These are phyloP conservation scores for Aleiodes alternator DNA, from an alignment of 2,888 invertebrate genomes.

Conservation along the genomic window DNA sequence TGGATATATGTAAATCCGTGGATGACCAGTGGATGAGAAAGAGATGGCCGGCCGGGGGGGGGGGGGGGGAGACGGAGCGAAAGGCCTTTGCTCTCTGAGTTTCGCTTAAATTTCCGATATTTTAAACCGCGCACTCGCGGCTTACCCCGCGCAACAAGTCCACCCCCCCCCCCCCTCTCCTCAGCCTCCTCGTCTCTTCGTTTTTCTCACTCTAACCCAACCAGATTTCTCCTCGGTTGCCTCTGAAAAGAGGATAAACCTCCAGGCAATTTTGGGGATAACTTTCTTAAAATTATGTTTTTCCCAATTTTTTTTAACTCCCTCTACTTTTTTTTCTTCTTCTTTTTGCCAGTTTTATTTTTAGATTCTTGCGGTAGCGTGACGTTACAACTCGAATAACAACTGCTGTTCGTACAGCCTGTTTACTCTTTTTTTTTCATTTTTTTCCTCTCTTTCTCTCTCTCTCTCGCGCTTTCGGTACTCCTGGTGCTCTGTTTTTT, in stretches of 20 bases:
- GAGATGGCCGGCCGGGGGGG: slow-evolving; percentile 38
- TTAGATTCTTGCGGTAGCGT: slow-evolving; percentile 30
- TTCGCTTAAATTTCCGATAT: slow-evolving; percentile 72
- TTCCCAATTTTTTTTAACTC: slow-evolving; percentile 45
- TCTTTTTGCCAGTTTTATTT: slow-evolving; percentile 6
- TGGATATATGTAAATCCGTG: slow-evolving; percentile 54
- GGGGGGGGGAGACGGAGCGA: slow-evolving; percentile 41
- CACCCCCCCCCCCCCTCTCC: slow-evolving; percentile 13
- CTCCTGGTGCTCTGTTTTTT: slow-evolving; percentile 17
- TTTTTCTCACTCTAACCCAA: slow-evolving; percentile 31
- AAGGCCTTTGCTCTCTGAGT: slow-evolving; percentile 38
- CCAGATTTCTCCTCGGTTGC: slow-evolving; percentile 72
- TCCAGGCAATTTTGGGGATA: slow-evolving; percentile 44
- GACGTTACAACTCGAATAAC: slow-evolving; percentile 30
- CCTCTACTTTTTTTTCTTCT: slow-evolving; percentile 6
- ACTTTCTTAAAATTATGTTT: slow-evolving; percentile 52
- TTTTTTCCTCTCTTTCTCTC: not conserved
- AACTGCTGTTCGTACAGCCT: slow-evolving; percentile 18
- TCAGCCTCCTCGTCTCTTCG: not conserved
- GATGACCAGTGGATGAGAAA: slow-evolving; percentile 45
- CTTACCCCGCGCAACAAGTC: slow-evolving; percentile 73
- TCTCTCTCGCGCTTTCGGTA: not conserved
- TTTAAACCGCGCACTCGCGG: slow-evolving; percentile 71
- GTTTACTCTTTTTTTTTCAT: slow-evolving; percentile 16
- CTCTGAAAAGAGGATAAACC: slow-evolving; percentile 65